phyloP scores from a whole-genome alignment of 1,140 invertebrate genomes.

The Ridgeia piscesae region DNA sequence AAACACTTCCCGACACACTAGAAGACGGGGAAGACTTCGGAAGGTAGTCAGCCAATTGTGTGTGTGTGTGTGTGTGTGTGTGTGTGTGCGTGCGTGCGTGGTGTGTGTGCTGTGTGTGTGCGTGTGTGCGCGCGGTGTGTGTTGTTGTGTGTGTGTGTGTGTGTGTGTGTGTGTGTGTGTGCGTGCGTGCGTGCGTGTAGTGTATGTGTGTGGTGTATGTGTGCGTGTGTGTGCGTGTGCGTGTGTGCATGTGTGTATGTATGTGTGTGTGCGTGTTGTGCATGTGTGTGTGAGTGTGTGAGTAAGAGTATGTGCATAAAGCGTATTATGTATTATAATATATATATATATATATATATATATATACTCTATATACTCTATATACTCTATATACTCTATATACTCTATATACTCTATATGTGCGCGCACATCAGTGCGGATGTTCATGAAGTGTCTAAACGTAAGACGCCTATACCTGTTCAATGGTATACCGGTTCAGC shows the following conservation, averaged over 20 bases:
- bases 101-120: no score
- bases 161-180: conserved; percentile 17
- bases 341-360: no score
- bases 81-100: background rate
- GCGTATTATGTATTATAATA: no score
- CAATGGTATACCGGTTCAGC: no score
- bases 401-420: no score
- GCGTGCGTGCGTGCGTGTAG: background rate
- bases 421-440: no score
- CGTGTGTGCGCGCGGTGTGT: background rate
- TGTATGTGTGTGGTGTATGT: background rate
- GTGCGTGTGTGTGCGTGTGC: background rate
- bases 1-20: conserved; percentile 25
- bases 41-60: background rate
- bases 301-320: no score
- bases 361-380: no score
- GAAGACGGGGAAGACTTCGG: conserved; percentile 26
- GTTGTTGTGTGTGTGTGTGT: background rate
- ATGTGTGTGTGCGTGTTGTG: background rate
- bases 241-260: background rate
- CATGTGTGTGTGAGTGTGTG: no score
- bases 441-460: no score
- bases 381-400: no score
- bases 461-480: no score
- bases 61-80: background rate